Evolutionary conservation across 2,797 vertebrate species (phyloP).

Genomic region (Thamnophis elegans): DNA sequence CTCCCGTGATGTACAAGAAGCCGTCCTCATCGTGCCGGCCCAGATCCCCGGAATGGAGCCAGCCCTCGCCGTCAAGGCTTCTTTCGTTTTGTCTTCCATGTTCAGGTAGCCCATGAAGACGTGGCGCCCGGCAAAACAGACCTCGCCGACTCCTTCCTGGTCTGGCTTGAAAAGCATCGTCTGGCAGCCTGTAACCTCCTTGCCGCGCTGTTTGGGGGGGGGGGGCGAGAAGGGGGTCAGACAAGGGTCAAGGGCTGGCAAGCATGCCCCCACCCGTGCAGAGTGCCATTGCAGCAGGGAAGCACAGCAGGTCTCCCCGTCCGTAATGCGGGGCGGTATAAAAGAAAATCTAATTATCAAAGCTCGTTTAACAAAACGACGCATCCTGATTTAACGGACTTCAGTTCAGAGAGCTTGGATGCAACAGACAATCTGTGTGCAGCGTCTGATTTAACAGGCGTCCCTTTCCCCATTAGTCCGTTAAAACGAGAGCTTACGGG

Average conservation of each 20-base stretch:
- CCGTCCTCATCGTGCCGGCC: constrained; percentile 80
- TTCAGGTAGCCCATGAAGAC: constrained; percentile 97
- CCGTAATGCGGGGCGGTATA: neutral
- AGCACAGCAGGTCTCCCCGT: neutral
- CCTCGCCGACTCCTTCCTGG: constrained; percentile 79
- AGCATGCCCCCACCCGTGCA: accelerated
- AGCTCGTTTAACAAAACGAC: neutral
- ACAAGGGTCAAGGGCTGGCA: neutral
- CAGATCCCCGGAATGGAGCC: constrained; percentile 93
- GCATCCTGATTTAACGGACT: neutral
- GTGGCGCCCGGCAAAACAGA: constrained; percentile 93
- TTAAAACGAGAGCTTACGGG: neutral
- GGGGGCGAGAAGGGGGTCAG: neutral
- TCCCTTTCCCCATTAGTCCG: neutral
- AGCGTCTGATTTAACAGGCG: neutral
- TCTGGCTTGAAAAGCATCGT: constrained; percentile 80
- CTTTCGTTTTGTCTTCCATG: constrained; percentile 80
- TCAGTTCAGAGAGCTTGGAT: neutral
- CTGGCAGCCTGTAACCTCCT: constrained; percentile 76
- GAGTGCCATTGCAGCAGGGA: neutral
- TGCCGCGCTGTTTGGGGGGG: constrained; percentile 77
- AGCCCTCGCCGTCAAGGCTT: constrained; percentile 84
- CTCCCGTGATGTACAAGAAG: constrained; percentile 89
- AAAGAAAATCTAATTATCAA: neutral
- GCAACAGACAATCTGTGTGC: neutral